phyloP scores from a whole-genome alignment of 2,113 vertebrate genomes.

The Blennius ocellaris region DNA sequence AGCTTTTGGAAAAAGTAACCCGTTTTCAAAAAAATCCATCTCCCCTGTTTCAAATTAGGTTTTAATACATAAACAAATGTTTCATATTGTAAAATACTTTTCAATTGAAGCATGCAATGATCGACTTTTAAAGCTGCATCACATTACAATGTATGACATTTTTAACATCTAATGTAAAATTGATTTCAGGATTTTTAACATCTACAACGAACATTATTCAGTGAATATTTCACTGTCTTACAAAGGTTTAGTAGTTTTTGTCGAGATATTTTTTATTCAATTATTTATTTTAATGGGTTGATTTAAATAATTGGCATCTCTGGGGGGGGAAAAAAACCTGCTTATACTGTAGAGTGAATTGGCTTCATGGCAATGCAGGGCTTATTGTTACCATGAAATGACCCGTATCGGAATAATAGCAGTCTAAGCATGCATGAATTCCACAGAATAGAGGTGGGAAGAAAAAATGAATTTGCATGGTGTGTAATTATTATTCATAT shows the following conservation, averaged over 20 bases:
- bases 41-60: too few relatives aligned
- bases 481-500: constrained; percentile 78
- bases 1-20: too few relatives aligned
- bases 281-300: background rate
- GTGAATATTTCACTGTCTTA: background rate
- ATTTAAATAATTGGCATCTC: constrained; percentile 37
- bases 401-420: constrained; percentile 74
- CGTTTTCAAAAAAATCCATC: too few relatives aligned
- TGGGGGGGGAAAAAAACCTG: constrained; percentile 30
- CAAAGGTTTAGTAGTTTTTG: background rate
- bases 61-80: too few relatives aligned
- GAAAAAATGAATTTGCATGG: constrained; percentile 71
- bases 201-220: too few relatives aligned
- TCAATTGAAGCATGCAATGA: background rate
- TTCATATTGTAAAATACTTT: too few relatives aligned
- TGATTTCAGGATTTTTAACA: background rate
- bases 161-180: background rate
- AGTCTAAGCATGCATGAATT: constrained; percentile 76
- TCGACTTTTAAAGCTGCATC: background rate
- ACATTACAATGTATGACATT: background rate
- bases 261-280: too few relatives aligned
- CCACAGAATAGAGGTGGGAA: constrained; percentile 56
- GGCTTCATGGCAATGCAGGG: constrained; percentile 36
- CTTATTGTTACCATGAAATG: constrained; percentile 72
- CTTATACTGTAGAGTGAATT: constrained; percentile 35